Percentiles rank a stretch among this genome's conserved stretches.
These are phyloP conservation scores for Ambastaia sidthimunki DNA, from an alignment of 2,797 vertebrate species.

Conservation along the genomic window DNA sequence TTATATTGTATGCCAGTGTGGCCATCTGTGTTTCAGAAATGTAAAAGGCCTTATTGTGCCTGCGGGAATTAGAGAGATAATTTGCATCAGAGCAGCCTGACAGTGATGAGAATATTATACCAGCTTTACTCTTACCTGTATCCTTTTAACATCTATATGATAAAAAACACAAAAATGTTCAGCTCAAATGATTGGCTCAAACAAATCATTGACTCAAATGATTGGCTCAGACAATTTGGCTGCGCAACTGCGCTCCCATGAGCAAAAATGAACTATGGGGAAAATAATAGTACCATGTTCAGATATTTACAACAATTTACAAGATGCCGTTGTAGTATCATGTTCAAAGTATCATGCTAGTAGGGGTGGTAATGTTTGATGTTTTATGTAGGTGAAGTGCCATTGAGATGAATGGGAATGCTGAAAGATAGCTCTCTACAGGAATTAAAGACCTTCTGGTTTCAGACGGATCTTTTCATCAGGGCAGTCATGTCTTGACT, in stretches of 20 bases:
- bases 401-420: background rate
- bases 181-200: too few relatives aligned
- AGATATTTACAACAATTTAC: too few relatives aligned
- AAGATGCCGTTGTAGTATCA: too few relatives aligned
- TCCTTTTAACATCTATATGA: background rate
- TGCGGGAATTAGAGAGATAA: background rate
- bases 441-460: background rate
- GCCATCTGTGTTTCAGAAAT: slow-evolving; percentile 28
- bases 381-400: background rate
- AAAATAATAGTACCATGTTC: too few relatives aligned
- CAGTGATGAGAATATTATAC: background rate
- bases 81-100: background rate
- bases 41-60: slow-evolving; percentile 36
- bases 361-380: background rate
- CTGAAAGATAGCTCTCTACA: background rate
- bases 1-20: slow-evolving; percentile 24
- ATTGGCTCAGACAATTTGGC: background rate
- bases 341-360: background rate
- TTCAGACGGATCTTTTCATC: background rate
- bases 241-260: background rate
- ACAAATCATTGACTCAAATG: background rate
- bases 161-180: too few relatives aligned
- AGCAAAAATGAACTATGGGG: background rate
- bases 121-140: slow-evolving; percentile 3
- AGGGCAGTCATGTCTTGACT: background rate